A percentile compares a stretch with the other conserved stretches of the same genome.
Evolutionary conservation across 2,113 vertebrate species (phyloP).

Genomic region (Leptobrachium ailaonicum): DNA sequence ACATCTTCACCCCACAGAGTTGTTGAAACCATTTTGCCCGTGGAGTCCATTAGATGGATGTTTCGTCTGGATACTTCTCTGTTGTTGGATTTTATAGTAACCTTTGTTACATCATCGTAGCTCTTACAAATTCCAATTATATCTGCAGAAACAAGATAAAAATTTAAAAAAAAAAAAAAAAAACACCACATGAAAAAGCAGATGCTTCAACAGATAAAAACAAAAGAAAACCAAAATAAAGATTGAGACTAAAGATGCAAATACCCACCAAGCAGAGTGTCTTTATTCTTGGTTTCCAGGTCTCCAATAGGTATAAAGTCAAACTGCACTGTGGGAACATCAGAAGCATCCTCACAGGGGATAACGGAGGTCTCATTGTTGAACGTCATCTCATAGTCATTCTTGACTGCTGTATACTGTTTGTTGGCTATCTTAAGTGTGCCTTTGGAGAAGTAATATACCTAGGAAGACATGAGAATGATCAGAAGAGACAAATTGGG

Average conservation of each 20-base stretch:
- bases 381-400: conserved; percentile 97
- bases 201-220: neutral
- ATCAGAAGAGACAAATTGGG: too few species aligned
- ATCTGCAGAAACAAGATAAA: conserved; percentile 69
- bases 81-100: conserved; percentile 81
- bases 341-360: conserved; percentile 84
- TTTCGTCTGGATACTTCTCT: conserved; percentile 91
- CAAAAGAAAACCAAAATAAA: neutral
- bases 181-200: neutral
- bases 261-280: conserved; percentile 83
- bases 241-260: neutral
- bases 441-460: conserved; percentile 93
- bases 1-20: conserved; percentile 95
- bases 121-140: conserved; percentile 92
- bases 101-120: conserved; percentile 83
- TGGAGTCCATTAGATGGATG: conserved; percentile 85
- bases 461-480: conserved; percentile 68
- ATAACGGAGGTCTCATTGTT: conserved; percentile 84
- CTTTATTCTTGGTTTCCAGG: conserved; percentile 82
- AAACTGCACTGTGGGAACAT: conserved; percentile 88
- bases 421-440: conserved; percentile 95
- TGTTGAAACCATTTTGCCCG: conserved; percentile 83
- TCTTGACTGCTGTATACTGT: conserved; percentile 92
- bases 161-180: neutral
- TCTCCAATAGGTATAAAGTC: conserved; percentile 84